Evolutionary conservation across 64 coral and sea anemone genomes (phyloP), one percentile per base, ranked within the genome.

Genomic region (Anthopleura sola): DNA sequence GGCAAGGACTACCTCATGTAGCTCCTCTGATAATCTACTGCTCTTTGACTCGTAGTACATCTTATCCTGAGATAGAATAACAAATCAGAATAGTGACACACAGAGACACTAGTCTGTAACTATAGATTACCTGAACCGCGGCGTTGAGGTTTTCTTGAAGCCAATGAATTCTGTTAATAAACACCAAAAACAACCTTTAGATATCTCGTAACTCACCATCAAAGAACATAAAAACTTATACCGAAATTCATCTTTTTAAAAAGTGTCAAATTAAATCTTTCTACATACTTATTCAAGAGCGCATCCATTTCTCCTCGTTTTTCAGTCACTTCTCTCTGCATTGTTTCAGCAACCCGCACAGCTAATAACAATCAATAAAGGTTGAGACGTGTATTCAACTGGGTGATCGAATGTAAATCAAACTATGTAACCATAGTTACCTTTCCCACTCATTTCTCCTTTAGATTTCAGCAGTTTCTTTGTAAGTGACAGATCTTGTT

Each of bases 381-480:
- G 20, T 21, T 62, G 21, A 62, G 58, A 26, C 50, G 50, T 53
- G 16, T 17, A 53, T 53, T 53, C 6, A 15, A 53, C 50, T 53
- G 50, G 40, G 40, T 44, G 40, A 44, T 8, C 40, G 2, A 8
- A 6, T 44, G 9, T 44, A 0, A 44, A 44, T 44, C n/a, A n/a
- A n/a, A n/a, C n/a, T n/a, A n/a, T n/a, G n/a, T n/a, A n/a, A n/a
- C n/a, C n/a, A n/a, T n/a, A n/a, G n/a, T n/a, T 39, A 98, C 95
- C 95, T 91, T 94, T 98, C 56, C 92, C 95, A 64, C 90, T 94
- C 75, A 94, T 91, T 44, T 89, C 95, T 53, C 89, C 87, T 81
- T 98, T 98, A 33, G 95, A 83, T 83, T 98, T 91, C 1, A 98
- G 60, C 51, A 98, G 83, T 37, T 94, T 98, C 75, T 87, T 88